Conservation (phyloP, 1,140 invertebrate genomes). For the Euwallacea fornicatus region DNA sequence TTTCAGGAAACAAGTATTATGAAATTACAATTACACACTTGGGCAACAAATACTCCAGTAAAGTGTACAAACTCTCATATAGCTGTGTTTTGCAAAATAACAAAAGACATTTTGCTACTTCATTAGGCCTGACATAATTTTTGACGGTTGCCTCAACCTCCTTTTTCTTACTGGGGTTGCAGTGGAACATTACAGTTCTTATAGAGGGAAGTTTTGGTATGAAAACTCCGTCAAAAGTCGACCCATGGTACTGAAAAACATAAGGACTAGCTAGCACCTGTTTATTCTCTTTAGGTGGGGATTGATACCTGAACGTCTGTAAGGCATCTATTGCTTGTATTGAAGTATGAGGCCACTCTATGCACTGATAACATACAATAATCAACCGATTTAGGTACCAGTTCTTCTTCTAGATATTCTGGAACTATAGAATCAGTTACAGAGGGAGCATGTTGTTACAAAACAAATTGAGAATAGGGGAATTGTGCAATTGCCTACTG, state of each 20-base stretch:
- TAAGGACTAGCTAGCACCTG: background rate
- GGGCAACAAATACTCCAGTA: slow-evolving; percentile 41
- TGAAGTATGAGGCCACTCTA: slow-evolving; percentile 43
- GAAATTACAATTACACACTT: slow-evolving; percentile 33
- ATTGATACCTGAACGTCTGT: background rate
- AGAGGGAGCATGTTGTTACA: no score
- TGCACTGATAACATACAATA: slow-evolving; percentile 43
- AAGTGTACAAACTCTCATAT: slow-evolving; percentile 29
- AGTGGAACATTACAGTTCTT: slow-evolving; percentile 40
- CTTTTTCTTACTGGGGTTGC: slow-evolving; percentile 35
- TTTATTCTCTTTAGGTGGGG: background rate
- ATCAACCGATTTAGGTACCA: slow-evolving; percentile 39
- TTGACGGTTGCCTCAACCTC: slow-evolving; percentile 22
- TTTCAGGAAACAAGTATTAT: no score
- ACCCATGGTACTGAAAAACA: slow-evolving; percentile 30
- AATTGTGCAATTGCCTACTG: no score
- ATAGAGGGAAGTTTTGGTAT: slow-evolving; percentile 43
- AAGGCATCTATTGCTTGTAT: background rate
- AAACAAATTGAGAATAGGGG: no score
- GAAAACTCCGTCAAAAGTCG: slow-evolving; percentile 43
- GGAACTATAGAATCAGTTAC: slow-evolving; percentile 23
- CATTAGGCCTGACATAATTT: slow-evolving; percentile 34
- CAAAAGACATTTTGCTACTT: slow-evolving; percentile 41
- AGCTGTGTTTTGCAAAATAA: slow-evolving; percentile 39
- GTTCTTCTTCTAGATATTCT: slow-evolving; percentile 42